These are phyloP conservation scores for Ctenodactylus gundi DNA, from an alignment of 2,113 vertebrate species.

Conservation along the genomic window DNA sequence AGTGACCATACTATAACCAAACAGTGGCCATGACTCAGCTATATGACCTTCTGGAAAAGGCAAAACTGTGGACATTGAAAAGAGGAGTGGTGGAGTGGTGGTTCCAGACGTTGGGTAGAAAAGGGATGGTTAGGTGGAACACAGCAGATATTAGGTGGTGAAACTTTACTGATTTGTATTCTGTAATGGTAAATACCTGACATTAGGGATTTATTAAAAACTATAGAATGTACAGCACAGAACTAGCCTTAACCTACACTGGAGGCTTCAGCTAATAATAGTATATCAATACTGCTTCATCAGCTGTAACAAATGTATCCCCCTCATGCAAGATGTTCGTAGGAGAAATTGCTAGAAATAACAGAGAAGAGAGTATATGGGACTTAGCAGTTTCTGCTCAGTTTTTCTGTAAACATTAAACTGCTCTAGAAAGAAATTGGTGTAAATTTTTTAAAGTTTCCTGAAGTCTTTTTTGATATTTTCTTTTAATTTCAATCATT, in stretches of 20 bases:
- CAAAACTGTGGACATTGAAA: not conserved
- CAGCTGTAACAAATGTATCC: not conserved
- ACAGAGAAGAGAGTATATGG: accelerated
- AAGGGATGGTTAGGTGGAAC: not conserved
- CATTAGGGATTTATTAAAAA: not conserved
- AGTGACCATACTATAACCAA: not conserved
- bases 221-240: not conserved
- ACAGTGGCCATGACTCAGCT: too few species aligned
- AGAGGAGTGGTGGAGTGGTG: not conserved
- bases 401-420: conserved; percentile 12
- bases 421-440: not conserved
- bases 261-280: not conserved
- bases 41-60: not conserved
- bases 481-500: too few species aligned
- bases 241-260: not conserved
- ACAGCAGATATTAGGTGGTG: not conserved
- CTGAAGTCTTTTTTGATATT: too few species aligned
- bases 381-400: not conserved
- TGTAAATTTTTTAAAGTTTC: too few species aligned
- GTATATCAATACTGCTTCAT: not conserved
- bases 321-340: not conserved
- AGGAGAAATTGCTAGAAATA: not conserved
- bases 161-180: not conserved
- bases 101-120: not conserved
- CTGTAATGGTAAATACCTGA: not conserved